phyloP scores from a whole-genome alignment of 1,140 invertebrate genomes.

The Zaprionus davidi region DNA sequence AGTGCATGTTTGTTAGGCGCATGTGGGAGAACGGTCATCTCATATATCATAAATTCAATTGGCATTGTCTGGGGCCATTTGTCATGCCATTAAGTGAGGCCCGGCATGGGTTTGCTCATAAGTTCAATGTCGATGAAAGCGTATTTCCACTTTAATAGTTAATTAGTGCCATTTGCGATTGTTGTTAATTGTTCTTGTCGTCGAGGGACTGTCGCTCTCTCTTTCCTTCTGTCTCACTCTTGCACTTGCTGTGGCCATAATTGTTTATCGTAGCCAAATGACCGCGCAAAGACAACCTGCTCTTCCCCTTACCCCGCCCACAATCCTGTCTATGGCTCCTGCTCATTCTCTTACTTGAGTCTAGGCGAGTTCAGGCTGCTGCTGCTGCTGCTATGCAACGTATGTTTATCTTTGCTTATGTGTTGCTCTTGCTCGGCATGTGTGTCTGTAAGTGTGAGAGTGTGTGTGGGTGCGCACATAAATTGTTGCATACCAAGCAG shows the following conservation, averaged over 20 bases:
- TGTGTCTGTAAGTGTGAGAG: neutral
- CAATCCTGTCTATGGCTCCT: neutral
- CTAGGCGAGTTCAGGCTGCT: conserved; percentile 1
- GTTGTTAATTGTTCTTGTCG: conserved; percentile 74
- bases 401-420: conserved; percentile 17
- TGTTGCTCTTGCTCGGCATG: neutral
- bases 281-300: conserved; percentile 59
- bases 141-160: conserved; percentile 62
- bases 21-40: neutral
- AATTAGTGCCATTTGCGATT: conserved; percentile 72
- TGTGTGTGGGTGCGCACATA: conserved; percentile 51
- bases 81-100: conserved; percentile 9
- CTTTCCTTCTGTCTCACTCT: conserved; percentile 7
- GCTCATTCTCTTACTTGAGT: neutral
- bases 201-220: conserved; percentile 60
- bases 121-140: conserved; percentile 27
- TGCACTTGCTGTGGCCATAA: conserved; percentile 53
- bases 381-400: conserved; percentile 34
- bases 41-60: conserved; percentile 14
- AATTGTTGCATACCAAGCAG: conserved; percentile 77
- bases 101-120: conserved; percentile 3
- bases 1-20: neutral
- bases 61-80: conserved; percentile 11
- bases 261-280: conserved; percentile 74
- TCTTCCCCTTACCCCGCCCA: neutral